These are phyloP conservation scores for Neodontobutis hainanensis DNA, from an alignment of 2,113 vertebrate genomes.

Conservation along the genomic window DNA sequence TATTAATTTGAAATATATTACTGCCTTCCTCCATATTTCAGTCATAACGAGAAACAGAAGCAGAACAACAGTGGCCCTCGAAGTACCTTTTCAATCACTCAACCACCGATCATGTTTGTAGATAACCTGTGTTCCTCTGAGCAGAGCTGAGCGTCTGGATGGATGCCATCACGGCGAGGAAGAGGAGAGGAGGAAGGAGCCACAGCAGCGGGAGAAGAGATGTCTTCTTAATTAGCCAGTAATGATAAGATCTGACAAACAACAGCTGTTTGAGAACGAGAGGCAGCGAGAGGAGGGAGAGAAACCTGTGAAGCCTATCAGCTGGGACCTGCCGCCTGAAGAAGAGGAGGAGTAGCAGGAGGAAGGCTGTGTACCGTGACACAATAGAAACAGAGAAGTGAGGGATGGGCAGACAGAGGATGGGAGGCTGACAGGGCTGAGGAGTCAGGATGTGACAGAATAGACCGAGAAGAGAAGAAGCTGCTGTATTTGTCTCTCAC, in stretches of 20 bases:
- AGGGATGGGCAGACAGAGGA: constrained; percentile 69
- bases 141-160: constrained; percentile 70
- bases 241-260: constrained; percentile 88
- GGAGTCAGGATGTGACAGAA: constrained; percentile 69
- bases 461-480: constrained; percentile 53
- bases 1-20: no score
- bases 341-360: constrained; percentile 64
- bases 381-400: constrained; percentile 70
- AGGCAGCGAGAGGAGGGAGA: constrained; percentile 37
- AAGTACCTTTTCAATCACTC: constrained; percentile 59
- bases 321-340: constrained; percentile 74
- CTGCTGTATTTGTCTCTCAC: background rate
- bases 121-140: constrained; percentile 33
- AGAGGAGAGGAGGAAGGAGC: constrained; percentile 72
- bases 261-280: constrained; percentile 80
- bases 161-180: constrained; percentile 59
- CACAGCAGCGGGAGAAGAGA: constrained; percentile 76
- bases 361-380: constrained; percentile 75
- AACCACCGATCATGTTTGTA: constrained; percentile 51
- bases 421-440: constrained; percentile 76
- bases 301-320: constrained; percentile 76
- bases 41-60: background rate
- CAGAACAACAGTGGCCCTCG: constrained; percentile 34
- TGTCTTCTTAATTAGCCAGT: constrained; percentile 83
- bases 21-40: background rate